phyloP scores from a whole-genome alignment of 2,113 vertebrate species.

The Pituophis catenifer region DNA sequence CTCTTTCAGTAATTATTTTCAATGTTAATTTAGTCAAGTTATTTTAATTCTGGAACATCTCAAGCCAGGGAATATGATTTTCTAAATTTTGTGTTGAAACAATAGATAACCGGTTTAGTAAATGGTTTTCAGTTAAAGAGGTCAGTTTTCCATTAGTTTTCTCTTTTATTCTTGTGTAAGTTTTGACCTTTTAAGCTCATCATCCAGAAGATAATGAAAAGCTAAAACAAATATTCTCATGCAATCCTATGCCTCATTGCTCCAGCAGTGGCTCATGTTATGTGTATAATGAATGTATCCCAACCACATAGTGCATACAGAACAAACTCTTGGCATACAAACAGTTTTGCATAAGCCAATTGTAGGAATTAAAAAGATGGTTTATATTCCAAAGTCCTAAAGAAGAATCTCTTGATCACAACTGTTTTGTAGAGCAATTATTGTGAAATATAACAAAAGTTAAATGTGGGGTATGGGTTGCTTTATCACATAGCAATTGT shows the following conservation, averaged over 20 bases:
- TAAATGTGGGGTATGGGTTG: slow-evolving; percentile 36
- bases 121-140: slow-evolving; percentile 24
- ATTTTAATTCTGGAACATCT: slow-evolving; percentile 21
- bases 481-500: slow-evolving; percentile 42
- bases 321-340: background rate
- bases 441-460: slow-evolving; percentile 41
- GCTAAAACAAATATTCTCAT: background rate
- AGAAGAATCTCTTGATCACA: background rate
- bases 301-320: background rate
- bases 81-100: slow-evolving; percentile 24
- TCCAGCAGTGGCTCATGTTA: background rate
- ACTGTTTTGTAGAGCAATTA: slow-evolving; percentile 34
- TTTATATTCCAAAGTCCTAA: background rate
- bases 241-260: background rate
- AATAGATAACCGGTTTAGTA: slow-evolving; percentile 32
- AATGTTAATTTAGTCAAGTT: background rate
- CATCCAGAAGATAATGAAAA: background rate
- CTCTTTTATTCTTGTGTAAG: slow-evolving; percentile 5
- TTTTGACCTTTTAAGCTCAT: background rate
- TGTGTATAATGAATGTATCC: background rate
- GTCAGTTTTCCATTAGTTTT: background rate
- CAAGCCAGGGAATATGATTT: background rate
- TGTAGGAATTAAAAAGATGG: background rate
- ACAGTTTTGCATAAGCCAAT: background rate
- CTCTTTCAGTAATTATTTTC: slow-evolving; percentile 6